phyloP scores from a whole-genome alignment of 2,113 vertebrate genomes.

The Dipodomys stephensi region DNA sequence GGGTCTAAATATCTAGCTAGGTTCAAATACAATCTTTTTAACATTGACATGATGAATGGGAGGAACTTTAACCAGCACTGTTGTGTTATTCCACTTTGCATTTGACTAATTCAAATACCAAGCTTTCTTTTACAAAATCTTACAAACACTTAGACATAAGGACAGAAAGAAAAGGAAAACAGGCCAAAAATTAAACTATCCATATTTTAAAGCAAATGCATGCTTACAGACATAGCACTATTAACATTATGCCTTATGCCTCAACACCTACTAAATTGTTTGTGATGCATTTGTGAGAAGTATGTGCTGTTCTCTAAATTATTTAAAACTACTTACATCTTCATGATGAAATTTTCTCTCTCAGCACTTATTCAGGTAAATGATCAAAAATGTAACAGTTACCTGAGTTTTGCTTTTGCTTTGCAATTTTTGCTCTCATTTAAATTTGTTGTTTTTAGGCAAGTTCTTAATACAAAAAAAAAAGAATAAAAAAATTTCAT shows the following conservation, averaged over 20 bases:
- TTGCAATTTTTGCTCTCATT: slow-evolving; percentile 65
- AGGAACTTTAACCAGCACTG: slow-evolving; percentile 22
- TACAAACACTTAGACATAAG: neutral
- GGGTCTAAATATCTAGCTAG: neutral
- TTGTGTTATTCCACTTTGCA: neutral
- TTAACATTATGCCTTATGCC: slow-evolving; percentile 45
- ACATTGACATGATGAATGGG: neutral
- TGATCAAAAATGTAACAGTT: slow-evolving; percentile 70
- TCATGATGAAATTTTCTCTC: slow-evolving; percentile 58
- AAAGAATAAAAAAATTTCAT: slow-evolving; percentile 57
- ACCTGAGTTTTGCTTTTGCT: slow-evolving; percentile 30
- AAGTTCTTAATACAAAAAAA: slow-evolving; percentile 40
- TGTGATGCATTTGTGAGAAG: slow-evolving; percentile 34
- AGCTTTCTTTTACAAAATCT: slow-evolving; percentile 32
- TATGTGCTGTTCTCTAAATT: slow-evolving; percentile 50
- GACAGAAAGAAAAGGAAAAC: slow-evolving; percentile 4
- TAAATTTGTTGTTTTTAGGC: slow-evolving; percentile 51
- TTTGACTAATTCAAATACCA: slow-evolving; percentile 19
- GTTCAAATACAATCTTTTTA: slow-evolving; percentile 12
- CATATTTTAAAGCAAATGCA: slow-evolving; percentile 55
- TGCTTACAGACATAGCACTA: neutral
- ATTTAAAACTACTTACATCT: slow-evolving; percentile 63
- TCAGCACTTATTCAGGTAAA: slow-evolving; percentile 62
- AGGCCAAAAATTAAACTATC: neutral
- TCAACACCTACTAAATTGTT: slow-evolving; percentile 34